Evolutionary conservation across 2,113 vertebrate genomes (phyloP), one percentile per base, ranked within the genome.

Genomic region (Hyperopisus bebe): DNA sequence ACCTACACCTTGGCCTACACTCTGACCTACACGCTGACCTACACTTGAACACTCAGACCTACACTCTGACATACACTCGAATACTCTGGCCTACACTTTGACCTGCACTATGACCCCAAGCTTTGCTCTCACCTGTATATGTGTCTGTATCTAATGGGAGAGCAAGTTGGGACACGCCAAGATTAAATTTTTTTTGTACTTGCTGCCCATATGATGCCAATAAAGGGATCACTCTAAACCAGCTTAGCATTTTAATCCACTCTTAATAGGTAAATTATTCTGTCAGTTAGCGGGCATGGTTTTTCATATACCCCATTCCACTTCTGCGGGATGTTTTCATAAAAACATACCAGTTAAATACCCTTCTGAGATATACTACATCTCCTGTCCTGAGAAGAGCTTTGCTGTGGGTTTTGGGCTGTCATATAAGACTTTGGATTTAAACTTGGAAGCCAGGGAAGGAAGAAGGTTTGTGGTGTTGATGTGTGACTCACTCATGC

Each of bases 401-500:
- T 80, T 31, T 39, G 5, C 74, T 80, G 31, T 39, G 5, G 21
- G 9, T 84, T 47, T 21, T 44, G 21, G 21, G 50, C 15, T 87
- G 50, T 55, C 74, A 87, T 31, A 10, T 55, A 5, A 80, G 74
- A 19, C n/a, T 53, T 88, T 21, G 27, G 4, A 24, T 42, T 35
- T 51, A 39, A 83, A 11, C 15, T 83, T 35, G n/a, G 74, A 51
- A 53, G 27, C 19, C 35, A 44, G 21, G 11, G 50, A 58, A 31
- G 70, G 74, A 27, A 24, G 27, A 0, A 53, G 66, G 51, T 21
- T 8, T 62, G 51, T 47, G 24, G 11, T 58, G 53, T 35, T 5
- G 35, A 6, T 39, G 31, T 35, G 35, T 35, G 7, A 96, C 98
- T 97, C 93, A 98, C 98, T 94, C 90, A 11, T 92, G 94, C 51